Conservation (phyloP, 1,140 invertebrate species). For the Drosophila kurseongensis region DNA sequence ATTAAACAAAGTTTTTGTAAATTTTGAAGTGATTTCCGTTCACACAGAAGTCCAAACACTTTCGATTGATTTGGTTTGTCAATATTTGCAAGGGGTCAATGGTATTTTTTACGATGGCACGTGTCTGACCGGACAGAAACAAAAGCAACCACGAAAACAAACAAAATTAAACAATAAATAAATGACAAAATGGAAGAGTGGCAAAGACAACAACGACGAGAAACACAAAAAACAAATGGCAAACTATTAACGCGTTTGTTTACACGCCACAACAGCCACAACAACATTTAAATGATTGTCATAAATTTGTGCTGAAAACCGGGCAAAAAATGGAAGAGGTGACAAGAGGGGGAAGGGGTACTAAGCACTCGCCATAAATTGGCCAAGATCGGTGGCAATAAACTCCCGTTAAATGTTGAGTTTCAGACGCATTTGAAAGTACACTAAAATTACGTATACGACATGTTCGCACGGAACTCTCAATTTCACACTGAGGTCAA, state of each 20-base stretch:
- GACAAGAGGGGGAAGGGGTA: not conserved
- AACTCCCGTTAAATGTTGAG: slow-evolving; percentile 8
- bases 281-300: slow-evolving; percentile 58
- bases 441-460: slow-evolving; percentile 23
- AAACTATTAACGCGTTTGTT: slow-evolving; percentile 74
- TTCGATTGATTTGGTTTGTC: slow-evolving; percentile 24
- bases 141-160: slow-evolving; percentile 25
- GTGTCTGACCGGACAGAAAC: slow-evolving; percentile 47
- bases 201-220: slow-evolving; percentile 20
- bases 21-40: slow-evolving; percentile 12
- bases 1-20: not conserved
- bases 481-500: not conserved
- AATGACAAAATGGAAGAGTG: slow-evolving; percentile 57
- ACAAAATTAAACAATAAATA: slow-evolving; percentile 69
- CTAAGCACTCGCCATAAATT: slow-evolving; percentile 22
- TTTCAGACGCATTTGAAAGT: not conserved
- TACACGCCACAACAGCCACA: slow-evolving; percentile 50
- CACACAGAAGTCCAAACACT: slow-evolving; percentile 15
- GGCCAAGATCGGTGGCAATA: slow-evolving; percentile 23
- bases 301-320: slow-evolving; percentile 49
- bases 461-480: not conserved
- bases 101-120: slow-evolving; percentile 68
- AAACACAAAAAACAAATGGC: slow-evolving; percentile 60
- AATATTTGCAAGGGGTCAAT: slow-evolving; percentile 70
- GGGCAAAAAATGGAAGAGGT: slow-evolving; percentile 30